These are phyloP conservation scores for Haliclystus octoradiatus DNA, from an alignment of 30 jellyfish, hydroid and myxozoan genomes.

Conservation along the genomic window DNA sequence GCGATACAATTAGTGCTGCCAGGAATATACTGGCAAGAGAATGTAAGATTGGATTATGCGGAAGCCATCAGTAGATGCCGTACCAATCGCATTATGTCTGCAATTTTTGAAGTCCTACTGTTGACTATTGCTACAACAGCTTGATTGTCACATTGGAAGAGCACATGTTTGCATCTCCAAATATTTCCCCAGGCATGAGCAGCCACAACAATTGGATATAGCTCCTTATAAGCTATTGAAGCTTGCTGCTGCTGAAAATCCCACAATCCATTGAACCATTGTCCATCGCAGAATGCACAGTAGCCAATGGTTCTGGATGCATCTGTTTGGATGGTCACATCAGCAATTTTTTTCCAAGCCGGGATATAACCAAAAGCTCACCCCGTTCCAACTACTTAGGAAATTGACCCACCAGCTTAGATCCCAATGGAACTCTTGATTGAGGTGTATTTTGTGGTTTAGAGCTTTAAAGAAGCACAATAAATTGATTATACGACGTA, in stretches of 20 bases:
- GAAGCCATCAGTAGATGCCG: no score
- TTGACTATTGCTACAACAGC: slow-evolving; percentile 6
- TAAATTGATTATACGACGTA: background rate
- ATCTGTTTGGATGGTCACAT: background rate
- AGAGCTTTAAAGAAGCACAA: background rate
- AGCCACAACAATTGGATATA: slow-evolving; percentile 22
- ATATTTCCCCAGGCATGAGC: slow-evolving; percentile 16
- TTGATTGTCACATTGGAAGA: slow-evolving; percentile 13
- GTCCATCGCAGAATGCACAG: background rate
- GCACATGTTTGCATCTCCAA: slow-evolving; percentile 12
- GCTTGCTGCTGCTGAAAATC: background rate
- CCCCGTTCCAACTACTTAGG: background rate
- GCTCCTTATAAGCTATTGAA: slow-evolving; percentile 28
- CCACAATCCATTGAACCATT: background rate
- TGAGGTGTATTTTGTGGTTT: background rate
- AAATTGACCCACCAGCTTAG: background rate
- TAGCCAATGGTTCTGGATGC: background rate
- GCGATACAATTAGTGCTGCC: background rate
- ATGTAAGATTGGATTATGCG: no score
- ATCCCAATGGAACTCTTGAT: background rate
- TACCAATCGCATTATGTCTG: no score
- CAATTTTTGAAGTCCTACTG: background rate
- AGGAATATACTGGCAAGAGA: background rate
- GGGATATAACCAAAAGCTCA: background rate
- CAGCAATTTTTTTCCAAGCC: background rate